Percentiles rank a stretch among this genome's conserved stretches.
Evolutionary conservation across 2,113 vertebrate genomes (phyloP).

Genomic region (Onychostoma macrolepis): DNA sequence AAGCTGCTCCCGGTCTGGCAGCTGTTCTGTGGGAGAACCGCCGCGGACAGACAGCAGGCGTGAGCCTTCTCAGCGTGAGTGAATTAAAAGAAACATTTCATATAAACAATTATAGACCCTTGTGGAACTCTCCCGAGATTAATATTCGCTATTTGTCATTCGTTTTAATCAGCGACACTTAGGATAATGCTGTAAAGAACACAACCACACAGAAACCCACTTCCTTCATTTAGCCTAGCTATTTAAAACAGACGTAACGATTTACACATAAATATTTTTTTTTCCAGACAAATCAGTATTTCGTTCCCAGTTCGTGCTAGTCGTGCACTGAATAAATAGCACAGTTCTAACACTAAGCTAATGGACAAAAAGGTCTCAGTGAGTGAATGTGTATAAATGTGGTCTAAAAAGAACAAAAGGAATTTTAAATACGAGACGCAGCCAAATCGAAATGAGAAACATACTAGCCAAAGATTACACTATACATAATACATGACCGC

Average conservation of each 20-base stretch:
- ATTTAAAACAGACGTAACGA: background rate
- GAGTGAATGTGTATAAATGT: conserved; percentile 2
- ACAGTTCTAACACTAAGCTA: background rate
- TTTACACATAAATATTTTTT: background rate
- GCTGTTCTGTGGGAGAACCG: conserved; percentile 77
- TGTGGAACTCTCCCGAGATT: conserved; percentile 45
- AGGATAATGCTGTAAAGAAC: background rate
- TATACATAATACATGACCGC: conserved; percentile 1
- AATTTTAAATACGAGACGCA: conserved; percentile 16
- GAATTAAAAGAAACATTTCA: conserved; percentile 60
- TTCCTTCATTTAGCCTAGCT: background rate
- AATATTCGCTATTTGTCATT: conserved; percentile 43
- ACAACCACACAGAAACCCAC: background rate
- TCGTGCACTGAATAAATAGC: background rate
- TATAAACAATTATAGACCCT: conserved; percentile 52
- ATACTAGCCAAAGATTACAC: conserved; percentile 30
- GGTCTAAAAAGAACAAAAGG: conserved; percentile 34
- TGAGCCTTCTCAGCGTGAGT: conserved; percentile 75
- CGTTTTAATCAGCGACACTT: background rate
- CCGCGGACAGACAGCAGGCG: conserved; percentile 78
- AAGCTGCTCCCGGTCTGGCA: conserved; percentile 76
- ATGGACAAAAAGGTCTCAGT: background rate
- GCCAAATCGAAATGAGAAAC: conserved; percentile 29
- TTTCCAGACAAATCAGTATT: background rate
- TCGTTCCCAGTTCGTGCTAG: background rate